Evolutionary conservation across 2,113 vertebrate species (phyloP), one percentile per base, ranked within the genome.

Genomic region (Nannobrachium achirus): DNA sequence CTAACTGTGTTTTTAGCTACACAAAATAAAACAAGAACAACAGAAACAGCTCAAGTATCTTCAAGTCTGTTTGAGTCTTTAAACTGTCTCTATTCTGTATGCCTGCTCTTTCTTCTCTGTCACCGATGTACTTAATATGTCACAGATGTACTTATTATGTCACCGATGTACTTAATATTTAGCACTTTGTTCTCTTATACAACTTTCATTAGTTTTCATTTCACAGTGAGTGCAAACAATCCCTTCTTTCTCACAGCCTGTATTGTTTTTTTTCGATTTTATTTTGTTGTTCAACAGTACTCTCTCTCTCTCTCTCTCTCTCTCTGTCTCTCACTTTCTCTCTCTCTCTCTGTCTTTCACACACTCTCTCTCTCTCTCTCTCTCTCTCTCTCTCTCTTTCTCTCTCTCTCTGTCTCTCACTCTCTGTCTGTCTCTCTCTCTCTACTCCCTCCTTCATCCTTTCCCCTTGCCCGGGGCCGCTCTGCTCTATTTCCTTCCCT

Each of bases 171-270:
- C 75, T 44, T 56, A 79, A 33, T 77, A 78, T 71, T 86, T 85
- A 74, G 71, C 63, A 3, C 25, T 81, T 83, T 78, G 73, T 83
- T 75, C 66, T 40, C 5, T 80, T 75, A 85, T 77, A 76, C 78
- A 81, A 81, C 74, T 76, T 80, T 78, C 48, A 75, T 82, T 78
- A 60, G 73, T 85, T 82, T n/a, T n/a, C n/a, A n/a, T n/a, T n/a
- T n/a, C n/a, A 84, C 76, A 73, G 48, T 44, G 46, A 62, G 81
- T 78, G 79, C 74, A 81, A 71, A 71, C 73, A 8, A 69, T 66
- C 65, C 56, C 69, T 56, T 76, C 70, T 63, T 73, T 68, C 59
- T 66, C 7, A 1, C 70, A 52, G 53, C 53, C 59, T 51, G 33
- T 63, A 57, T 73, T 62, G 50, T 60, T 75, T 25, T 53, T 38